Evolutionary conservation across 2,888 invertebrate genomes (phyloP), one percentile per base, ranked within the genome.

Genomic region (Sinotaia quadrata): DNA sequence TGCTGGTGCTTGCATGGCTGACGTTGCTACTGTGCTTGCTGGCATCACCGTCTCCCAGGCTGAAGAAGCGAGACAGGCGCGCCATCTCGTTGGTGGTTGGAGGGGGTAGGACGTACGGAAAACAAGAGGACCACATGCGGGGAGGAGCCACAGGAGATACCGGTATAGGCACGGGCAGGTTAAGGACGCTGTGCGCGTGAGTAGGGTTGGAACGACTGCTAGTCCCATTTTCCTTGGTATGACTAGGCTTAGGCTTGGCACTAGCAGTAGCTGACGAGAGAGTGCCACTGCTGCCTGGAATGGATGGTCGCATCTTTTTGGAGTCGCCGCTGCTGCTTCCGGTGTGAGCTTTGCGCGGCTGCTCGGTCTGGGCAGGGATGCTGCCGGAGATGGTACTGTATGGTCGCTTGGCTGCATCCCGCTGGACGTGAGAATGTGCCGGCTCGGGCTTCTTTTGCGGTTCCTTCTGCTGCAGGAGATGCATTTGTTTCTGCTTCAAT

Each of bases 1-100:
- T 31, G 61, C 29, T 44, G 61, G 36, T 51, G 41, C 37, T 37
- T 31, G 33, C 31, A n/a, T n/a, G n/a, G n/a, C 44, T 47, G 3
- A 47, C 59, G 10, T 36, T n/a, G 29, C 29, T 51, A 37, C 51
- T 34, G 8, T 63, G 62, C 52, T 63, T 63, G 56, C 52, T 24
- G 37, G 41, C 33, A n/a, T n/a, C n/a, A n/a, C 41, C 65, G 8
- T 65, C 65, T 4, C 65, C 47, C 41, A 33, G 65, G 27, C 68
- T 62, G 61, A 61, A 68, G 66, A 63, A 71, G 24, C 70, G 70
- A 61, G 73, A 68, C 66, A 73, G 70, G 37, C 68, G 62, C 10
- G 67, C 61, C 58, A 68, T 60, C 27, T 73, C 73, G n/a, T n/a
- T n/a, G 37, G 68, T 61, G 27, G 70, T 59, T 7, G 67, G 68